These are phyloP conservation scores for Gastrophryne carolinensis DNA, from an alignment of 2,797 vertebrate genomes.

Conservation along the genomic window DNA sequence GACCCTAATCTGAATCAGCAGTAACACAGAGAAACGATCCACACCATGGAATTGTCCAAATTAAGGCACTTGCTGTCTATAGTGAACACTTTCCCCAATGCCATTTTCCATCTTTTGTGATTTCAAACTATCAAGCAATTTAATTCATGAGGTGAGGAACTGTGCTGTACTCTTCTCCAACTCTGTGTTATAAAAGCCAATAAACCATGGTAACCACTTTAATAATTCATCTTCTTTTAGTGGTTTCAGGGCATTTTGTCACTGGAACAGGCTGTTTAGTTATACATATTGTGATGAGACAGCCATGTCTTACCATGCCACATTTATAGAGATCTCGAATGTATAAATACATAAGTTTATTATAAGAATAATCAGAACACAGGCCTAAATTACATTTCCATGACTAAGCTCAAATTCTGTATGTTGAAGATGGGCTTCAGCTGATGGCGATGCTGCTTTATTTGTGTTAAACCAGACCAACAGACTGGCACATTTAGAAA, in stretches of 20 bases:
- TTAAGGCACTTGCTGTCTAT: too few relatives aligned
- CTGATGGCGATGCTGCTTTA: too few relatives aligned
- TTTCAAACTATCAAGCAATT: background rate
- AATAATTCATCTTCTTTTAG: slow-evolving; percentile 1
- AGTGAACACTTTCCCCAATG: too few relatives aligned
- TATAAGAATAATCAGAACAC: background rate
- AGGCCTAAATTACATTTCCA: background rate
- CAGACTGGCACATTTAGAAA: too few relatives aligned
- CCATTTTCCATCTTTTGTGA: too few relatives aligned
- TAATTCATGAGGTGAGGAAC: background rate
- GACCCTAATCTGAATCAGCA: too few relatives aligned
- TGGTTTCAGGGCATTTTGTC: slow-evolving; percentile 15
- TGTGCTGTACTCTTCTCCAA: slow-evolving; percentile 1
- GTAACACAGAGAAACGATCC: too few relatives aligned
- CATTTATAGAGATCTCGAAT: background rate
- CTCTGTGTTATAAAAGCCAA: background rate
- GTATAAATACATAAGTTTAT: background rate
- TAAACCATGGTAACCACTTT: slow-evolving; percentile 10
- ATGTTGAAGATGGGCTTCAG: too few relatives aligned
- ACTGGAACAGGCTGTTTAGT: slow-evolving; percentile 5
- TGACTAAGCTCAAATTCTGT: too few relatives aligned
- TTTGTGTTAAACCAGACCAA: too few relatives aligned
- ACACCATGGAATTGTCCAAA: too few relatives aligned
- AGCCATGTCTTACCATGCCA: background rate
- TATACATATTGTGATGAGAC: background rate